phyloP scores from a whole-genome alignment of 2,797 vertebrate genomes.

The Paedocypris micromegethes region DNA sequence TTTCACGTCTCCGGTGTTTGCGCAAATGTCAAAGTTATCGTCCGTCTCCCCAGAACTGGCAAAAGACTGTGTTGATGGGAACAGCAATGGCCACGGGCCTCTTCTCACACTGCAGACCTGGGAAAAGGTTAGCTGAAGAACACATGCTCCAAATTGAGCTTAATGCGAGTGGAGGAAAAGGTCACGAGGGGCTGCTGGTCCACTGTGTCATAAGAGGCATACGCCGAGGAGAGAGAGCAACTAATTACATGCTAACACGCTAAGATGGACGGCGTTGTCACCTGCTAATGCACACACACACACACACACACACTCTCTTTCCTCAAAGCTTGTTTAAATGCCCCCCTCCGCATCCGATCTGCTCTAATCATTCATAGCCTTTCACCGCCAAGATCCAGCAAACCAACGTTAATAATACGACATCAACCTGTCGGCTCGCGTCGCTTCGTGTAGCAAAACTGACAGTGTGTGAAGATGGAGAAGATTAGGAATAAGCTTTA shows the following conservation, averaged over 20 bases:
- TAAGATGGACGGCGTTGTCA: constrained; percentile 42
- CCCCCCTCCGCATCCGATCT: background rate
- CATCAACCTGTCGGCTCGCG: background rate
- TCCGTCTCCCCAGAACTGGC: background rate
- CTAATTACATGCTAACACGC: constrained; percentile 51
- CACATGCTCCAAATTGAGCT: constrained; percentile 40
- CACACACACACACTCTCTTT: background rate
- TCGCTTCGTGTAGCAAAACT: background rate
- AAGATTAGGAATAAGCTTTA: constrained; percentile 3
- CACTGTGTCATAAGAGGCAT: constrained; percentile 39
- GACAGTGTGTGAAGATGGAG: constrained; percentile 11
- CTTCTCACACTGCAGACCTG: constrained; percentile 17
- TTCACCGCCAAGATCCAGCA: background rate
- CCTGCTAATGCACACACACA: constrained; percentile 13
- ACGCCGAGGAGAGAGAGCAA: constrained; percentile 16
- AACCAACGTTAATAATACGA: constrained; percentile 16
- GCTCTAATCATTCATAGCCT: constrained; percentile 8
- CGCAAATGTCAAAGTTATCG: background rate
- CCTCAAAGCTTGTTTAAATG: constrained; percentile 6
- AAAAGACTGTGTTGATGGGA: constrained; percentile 9
- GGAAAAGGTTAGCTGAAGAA: constrained; percentile 50
- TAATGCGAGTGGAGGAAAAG: constrained; percentile 53
- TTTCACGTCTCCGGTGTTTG: too few species aligned
- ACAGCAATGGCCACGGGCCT: constrained; percentile 39
- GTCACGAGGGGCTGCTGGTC: constrained; percentile 47